A percentile compares a stretch with the other conserved stretches of the same genome.
Conservation (phyloP, 1,140 invertebrate species). For the Drosophila funebris region DNA sequence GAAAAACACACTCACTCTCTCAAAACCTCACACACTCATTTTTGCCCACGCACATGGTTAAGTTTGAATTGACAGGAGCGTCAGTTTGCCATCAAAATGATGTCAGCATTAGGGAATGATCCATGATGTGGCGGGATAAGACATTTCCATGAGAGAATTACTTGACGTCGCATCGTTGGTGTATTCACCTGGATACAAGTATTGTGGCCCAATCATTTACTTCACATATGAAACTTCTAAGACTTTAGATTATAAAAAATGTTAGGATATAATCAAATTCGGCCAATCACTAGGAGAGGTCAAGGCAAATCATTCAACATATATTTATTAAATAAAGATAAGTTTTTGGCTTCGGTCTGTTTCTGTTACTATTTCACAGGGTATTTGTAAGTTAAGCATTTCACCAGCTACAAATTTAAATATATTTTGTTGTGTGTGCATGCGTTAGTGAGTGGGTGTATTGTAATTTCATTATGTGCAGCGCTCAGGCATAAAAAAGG, state of each 20-base stretch:
- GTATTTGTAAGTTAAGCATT: not conserved
- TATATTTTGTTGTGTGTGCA: not conserved
- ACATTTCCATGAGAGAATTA: constrained; percentile 65
- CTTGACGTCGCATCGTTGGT: constrained; percentile 47
- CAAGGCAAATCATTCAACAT: too few species aligned
- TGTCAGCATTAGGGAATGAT: constrained; percentile 78
- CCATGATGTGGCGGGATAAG: constrained; percentile 49
- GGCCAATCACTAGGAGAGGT: not conserved
- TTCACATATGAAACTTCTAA: constrained; percentile 47
- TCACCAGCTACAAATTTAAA: not conserved
- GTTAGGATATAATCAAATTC: not conserved
- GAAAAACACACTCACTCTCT: constrained; percentile 41
- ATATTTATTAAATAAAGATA: too few species aligned
- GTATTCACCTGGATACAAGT: constrained; percentile 17
- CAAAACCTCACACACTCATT: not conserved
- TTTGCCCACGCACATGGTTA: not conserved
- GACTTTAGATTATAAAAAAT: constrained; percentile 39
- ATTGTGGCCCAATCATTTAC: constrained; percentile 45
- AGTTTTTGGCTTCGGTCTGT: too few species aligned
- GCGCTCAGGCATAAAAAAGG: constrained; percentile 76
- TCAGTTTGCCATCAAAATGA: constrained; percentile 70
- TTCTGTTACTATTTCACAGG: too few species aligned
- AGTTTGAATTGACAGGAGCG: constrained; percentile 55
- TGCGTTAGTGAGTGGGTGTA: not conserved
- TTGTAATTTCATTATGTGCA: constrained; percentile 79